Conservation (phyloP, 2,113 vertebrate species). For the Antennarius striatus region DNA sequence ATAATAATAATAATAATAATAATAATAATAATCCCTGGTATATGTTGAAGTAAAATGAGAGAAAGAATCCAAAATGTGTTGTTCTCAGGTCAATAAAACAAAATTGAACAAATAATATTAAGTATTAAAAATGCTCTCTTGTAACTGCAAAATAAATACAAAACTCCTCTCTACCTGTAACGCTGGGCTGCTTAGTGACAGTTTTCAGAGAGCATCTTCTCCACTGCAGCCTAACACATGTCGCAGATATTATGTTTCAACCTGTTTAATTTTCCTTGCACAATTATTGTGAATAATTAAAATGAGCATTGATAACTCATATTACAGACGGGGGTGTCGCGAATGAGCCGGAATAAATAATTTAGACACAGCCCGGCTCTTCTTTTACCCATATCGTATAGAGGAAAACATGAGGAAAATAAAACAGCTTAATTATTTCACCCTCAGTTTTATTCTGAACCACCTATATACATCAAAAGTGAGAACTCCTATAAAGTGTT, state of each 20-base stretch:
- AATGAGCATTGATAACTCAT: constrained; percentile 96
- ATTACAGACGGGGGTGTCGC: constrained; percentile 94
- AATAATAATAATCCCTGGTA: no score
- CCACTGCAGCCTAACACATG: constrained; percentile 83
- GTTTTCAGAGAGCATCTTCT: constrained; percentile 62
- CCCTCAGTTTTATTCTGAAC: constrained; percentile 4
- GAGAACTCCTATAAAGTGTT: constrained; percentile 22
- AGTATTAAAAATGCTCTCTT: neutral
- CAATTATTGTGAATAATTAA: constrained; percentile 95
- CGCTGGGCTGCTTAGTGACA: constrained; percentile 17
- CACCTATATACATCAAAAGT: neutral
- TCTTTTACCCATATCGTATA: constrained; percentile 67
- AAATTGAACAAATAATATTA: neutral
- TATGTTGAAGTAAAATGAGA: no score
- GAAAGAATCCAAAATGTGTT: neutral
- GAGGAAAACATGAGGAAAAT: constrained; percentile 36
- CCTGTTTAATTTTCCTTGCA: constrained; percentile 89
- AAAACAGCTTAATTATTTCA: neutral
- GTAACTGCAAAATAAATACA: neutral
- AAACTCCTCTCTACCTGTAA: neutral
- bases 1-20: no score
- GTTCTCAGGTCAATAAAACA: neutral
- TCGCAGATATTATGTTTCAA: constrained; percentile 88
- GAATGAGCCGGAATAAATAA: constrained; percentile 91
- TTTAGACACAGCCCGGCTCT: constrained; percentile 77